A percentile compares a stretch with the other conserved stretches of the same genome.
Evolutionary conservation across 2,888 invertebrate species (phyloP).

Genomic region (Eupithecia vulgata): DNA sequence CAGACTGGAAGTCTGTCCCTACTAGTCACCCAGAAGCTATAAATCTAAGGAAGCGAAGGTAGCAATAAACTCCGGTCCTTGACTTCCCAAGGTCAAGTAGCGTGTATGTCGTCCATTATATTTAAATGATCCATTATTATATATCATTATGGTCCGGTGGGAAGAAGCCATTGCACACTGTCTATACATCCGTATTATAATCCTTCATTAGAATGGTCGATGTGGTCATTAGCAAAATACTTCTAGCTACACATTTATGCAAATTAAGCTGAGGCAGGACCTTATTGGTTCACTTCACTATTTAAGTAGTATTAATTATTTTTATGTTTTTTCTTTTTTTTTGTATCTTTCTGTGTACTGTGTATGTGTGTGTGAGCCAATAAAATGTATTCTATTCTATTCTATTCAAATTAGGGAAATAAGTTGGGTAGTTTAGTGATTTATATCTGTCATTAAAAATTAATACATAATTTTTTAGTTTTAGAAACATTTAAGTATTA

Average conservation of each 20-base stretch:
- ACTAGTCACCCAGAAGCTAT: neutral
- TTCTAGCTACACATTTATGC: neutral
- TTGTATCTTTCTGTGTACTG: too few relatives aligned
- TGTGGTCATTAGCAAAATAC: neutral
- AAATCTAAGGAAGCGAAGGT: constrained; percentile 3
- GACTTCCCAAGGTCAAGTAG: constrained; percentile 57
- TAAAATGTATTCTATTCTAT: too few relatives aligned
- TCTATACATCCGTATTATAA: constrained; percentile 6
- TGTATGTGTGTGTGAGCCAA: too few relatives aligned
- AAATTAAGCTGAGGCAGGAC: too few relatives aligned
- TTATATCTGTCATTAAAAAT: too few relatives aligned
- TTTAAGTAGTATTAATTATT: too few relatives aligned
- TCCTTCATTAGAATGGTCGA: constrained; percentile 3
- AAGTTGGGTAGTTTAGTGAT: neutral
- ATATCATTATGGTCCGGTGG: constrained; percentile 60
- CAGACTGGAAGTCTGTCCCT: neutral
- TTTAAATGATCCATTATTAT: constrained; percentile 59
- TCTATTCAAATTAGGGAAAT: neutral
- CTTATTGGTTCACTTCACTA: too few relatives aligned
- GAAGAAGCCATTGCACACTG: constrained; percentile 11
- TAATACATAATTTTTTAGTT: too few relatives aligned
- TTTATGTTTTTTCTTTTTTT: too few relatives aligned
- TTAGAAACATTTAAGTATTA: too few relatives aligned
- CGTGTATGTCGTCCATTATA: constrained; percentile 55
- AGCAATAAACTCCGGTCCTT: constrained; percentile 51